These are phyloP conservation scores for Kryptolebias marmoratus DNA, from an alignment of 2,113 vertebrate species.

Conservation along the genomic window DNA sequence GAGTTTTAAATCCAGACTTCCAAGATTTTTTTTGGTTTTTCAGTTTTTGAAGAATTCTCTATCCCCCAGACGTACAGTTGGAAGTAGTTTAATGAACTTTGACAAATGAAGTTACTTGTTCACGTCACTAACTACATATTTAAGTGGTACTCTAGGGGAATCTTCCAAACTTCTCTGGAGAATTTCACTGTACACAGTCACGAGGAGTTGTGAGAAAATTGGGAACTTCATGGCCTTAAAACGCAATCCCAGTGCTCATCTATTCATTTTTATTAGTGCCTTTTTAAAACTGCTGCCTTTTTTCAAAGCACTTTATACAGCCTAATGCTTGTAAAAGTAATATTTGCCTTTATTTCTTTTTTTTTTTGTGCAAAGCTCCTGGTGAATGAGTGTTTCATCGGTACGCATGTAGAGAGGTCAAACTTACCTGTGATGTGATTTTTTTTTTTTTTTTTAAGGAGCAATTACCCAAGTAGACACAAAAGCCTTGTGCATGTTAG, in stretches of 20 bases:
- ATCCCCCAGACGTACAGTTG: constrained; percentile 23
- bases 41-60: constrained; percentile 19
- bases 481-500: constrained; percentile 3
- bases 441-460: constrained; percentile 10
- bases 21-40: constrained; percentile 4
- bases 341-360: not conserved
- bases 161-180: constrained; percentile 18
- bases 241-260: constrained; percentile 51
- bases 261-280: constrained; percentile 73
- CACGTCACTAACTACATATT: constrained; percentile 31
- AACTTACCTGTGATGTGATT: constrained; percentile 31
- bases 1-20: constrained; percentile 28
- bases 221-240: constrained; percentile 55
- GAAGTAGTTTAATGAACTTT: constrained; percentile 26
- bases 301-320: constrained; percentile 77
- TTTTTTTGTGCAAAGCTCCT: constrained; percentile 39
- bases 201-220: constrained; percentile 11
- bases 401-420: constrained; percentile 44
- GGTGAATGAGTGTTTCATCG: constrained; percentile 49
- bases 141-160: constrained; percentile 38
- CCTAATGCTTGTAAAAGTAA: constrained; percentile 43
- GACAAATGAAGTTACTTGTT: constrained; percentile 13
- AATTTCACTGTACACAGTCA: constrained; percentile 31
- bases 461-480: constrained; percentile 31
- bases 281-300: constrained; percentile 78